Evolutionary conservation across 2,113 vertebrate genomes (phyloP), one percentile per base, ranked within the genome.

Genomic region (Halichoerus grypus): DNA sequence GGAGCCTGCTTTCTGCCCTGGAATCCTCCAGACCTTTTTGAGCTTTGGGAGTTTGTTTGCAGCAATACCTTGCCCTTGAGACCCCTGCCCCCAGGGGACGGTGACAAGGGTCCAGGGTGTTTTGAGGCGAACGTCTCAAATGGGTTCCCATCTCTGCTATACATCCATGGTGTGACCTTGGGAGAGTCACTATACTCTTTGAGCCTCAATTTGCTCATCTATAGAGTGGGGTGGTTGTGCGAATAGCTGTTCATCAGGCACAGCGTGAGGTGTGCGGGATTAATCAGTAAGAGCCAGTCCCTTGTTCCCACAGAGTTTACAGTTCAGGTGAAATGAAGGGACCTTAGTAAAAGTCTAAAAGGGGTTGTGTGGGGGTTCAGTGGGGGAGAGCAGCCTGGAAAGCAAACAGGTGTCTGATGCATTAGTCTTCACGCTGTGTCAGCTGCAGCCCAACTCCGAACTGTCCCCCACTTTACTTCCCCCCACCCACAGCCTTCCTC

Each of bases 391-490:
- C 39, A 69, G 72, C 28, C 36, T 22, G 33, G 91, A 71, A 86
- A 72, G 83, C 53, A 76, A 95, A 81, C 91, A 33, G 69, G 51
- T 46, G 39, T 49, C 77, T 31, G 36, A 36, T 1, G 42, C 18
- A 1, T 88, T 67, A 0, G 11, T 36, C 90, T 69, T 49, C 31
- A 53, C 72, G 19, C 39, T 0, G 0, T 9, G 33, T 80, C 90
- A 61, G 77, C 51, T 12, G 49, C 19, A 49, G 84, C 80, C 18
- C 18, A 18, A 42, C 33, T 69, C 33, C 19, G 49, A 3, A 24
- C 18, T 5, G 1, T 36, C 10, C n/a, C 72, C 31, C 4, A 2
- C 61, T 31, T 21, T 1, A 0, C 16, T 22, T 7, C 16, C 5
- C 67, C 21, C 15, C 5, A 3, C 22, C 65, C 26, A 1, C 21